A percentile compares a stretch with the other conserved stretches of the same genome.
Conservation (phyloP, 2,113 vertebrate species). For the Thalassoma bifasciatum region DNA sequence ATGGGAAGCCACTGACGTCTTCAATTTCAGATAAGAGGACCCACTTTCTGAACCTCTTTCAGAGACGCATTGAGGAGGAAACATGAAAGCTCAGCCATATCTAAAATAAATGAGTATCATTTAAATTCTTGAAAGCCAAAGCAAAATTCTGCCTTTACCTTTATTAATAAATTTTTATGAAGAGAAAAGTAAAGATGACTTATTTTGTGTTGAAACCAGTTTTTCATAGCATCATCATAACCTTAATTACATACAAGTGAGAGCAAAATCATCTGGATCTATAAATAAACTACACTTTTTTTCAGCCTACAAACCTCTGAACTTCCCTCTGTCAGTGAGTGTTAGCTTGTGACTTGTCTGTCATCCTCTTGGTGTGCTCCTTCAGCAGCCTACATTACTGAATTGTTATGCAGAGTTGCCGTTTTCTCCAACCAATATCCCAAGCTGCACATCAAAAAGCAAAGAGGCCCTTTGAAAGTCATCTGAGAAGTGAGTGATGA, state of each 20-base stretch:
- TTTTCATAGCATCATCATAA: background rate
- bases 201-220: background rate
- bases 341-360: constrained; percentile 5
- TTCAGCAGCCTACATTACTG: constrained; percentile 22
- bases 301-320: background rate
- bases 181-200: background rate
- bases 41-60: constrained; percentile 61
- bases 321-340: background rate
- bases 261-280: constrained; percentile 10
- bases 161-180: constrained; percentile 24
- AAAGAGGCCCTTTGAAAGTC: constrained; percentile 68
- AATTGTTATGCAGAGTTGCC: constrained; percentile 46
- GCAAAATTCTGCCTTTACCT: constrained; percentile 10
- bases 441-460: constrained; percentile 69
- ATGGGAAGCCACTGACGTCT: constrained; percentile 56
- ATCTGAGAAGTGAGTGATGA: constrained; percentile 66
- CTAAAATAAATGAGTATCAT: constrained; percentile 25
- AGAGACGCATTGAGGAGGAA: constrained; percentile 35
- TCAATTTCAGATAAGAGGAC: constrained; percentile 69
- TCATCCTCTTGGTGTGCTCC: constrained; percentile 1
- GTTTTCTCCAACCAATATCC: constrained; percentile 57
- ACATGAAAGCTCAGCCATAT: constrained; percentile 45
- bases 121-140: constrained; percentile 8
- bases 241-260: background rate
- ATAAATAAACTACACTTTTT: background rate